Evolutionary conservation across 2,797 vertebrate genomes (phyloP).

Genomic region (Gymnodraco acuticeps): DNA sequence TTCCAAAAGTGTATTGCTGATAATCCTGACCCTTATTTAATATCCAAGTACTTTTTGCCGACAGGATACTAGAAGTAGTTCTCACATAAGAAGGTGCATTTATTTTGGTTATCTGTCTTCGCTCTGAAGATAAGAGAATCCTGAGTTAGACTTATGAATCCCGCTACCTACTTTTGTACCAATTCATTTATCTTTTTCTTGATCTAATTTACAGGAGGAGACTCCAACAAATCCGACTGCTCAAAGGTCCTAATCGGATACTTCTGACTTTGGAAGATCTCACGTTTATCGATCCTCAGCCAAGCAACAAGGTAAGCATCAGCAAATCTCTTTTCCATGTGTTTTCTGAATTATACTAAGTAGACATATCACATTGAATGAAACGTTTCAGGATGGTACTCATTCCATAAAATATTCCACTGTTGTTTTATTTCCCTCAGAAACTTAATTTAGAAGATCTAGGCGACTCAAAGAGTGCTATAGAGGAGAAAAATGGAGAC

Average conservation of each 20-base stretch:
- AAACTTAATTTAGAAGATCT: slow-evolving; percentile 91
- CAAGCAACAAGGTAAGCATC: slow-evolving; percentile 87
- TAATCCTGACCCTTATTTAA: background rate
- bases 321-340: background rate
- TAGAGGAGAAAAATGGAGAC: slow-evolving; percentile 84
- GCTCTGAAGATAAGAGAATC: background rate
- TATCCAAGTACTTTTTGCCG: background rate
- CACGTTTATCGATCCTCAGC: slow-evolving; percentile 91
- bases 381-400: background rate
- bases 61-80: background rate
- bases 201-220: slow-evolving; percentile 78
- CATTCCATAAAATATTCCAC: background rate
- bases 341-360: background rate
- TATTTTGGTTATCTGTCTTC: slow-evolving; percentile 4
- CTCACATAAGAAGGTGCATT: background rate
- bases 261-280: slow-evolving; percentile 91
- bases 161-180: background rate
- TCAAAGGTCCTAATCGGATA: slow-evolving; percentile 92
- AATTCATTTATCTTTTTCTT: slow-evolving; percentile 20
- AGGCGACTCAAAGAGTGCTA: slow-evolving; percentile 83
- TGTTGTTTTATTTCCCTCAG: slow-evolving; percentile 73
- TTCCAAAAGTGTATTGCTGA: background rate
- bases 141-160: background rate
- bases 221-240: slow-evolving; percentile 90
- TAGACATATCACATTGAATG: background rate